These are phyloP conservation scores for Cygnus olor DNA, from an alignment of 2,797 vertebrate genomes.

Conservation along the genomic window DNA sequence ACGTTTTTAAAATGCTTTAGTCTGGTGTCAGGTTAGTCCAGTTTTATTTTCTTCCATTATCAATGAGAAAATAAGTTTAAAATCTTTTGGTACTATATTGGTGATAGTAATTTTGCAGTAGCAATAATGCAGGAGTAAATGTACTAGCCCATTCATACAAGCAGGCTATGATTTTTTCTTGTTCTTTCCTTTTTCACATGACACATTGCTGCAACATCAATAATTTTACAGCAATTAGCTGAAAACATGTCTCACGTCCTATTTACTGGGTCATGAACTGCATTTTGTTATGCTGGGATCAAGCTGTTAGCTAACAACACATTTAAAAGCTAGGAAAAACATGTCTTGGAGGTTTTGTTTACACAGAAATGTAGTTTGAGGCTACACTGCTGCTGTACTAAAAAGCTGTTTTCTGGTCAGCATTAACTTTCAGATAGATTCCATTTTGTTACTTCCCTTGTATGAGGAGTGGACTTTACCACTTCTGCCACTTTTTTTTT, in stretches of 20 bases:
- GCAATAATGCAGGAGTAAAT: neutral
- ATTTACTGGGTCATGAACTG: neutral
- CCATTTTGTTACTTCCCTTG: accelerated
- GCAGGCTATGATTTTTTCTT: neutral
- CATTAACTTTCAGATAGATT: neutral
- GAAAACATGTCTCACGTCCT: neutral
- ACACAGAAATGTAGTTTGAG: neutral
- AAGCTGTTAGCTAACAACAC: neutral
- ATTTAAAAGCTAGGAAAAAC: neutral
- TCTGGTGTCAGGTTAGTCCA: accelerated
- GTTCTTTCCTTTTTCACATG: neutral
- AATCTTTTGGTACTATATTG: neutral
- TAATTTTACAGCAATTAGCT: neutral
- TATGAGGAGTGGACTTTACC: neutral
- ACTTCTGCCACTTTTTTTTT: neutral
- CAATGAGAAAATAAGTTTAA: neutral
- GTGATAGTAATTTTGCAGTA: neutral
- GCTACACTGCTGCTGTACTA: neutral
- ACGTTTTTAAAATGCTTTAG: neutral
- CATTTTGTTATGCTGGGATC: neutral
- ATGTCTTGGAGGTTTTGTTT: neutral
- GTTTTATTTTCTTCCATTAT: neutral
- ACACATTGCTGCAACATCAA: neutral
- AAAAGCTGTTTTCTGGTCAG: neutral
- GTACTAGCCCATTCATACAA: neutral